phyloP scores from a whole-genome alignment of 2,888 invertebrate genomes.

The Nymphalis c-album region DNA sequence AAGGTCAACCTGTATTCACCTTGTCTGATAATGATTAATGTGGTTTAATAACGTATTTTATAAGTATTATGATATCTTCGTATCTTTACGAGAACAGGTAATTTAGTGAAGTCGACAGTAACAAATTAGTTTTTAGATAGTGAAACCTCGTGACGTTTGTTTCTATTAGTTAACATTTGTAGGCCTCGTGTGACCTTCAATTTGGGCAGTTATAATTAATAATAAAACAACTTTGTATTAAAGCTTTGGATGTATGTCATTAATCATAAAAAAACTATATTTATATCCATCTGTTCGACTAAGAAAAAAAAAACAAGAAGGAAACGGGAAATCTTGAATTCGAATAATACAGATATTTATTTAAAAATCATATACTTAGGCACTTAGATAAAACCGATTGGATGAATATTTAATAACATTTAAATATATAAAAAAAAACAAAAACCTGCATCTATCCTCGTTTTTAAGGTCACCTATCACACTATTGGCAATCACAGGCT shows the following conservation, averaged over 20 bases:
- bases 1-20: conserved; percentile 56
- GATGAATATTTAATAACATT: not conserved
- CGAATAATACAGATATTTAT: too few relatives aligned
- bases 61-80: conserved; percentile 38
- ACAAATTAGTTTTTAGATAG: conserved; percentile 52
- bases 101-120: conserved; percentile 54
- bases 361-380: too few relatives aligned
- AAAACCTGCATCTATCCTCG: not conserved
- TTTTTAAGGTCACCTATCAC: conserved; percentile 1
- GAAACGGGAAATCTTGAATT: too few relatives aligned
- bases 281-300: not conserved
- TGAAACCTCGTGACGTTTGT: conserved; percentile 35
- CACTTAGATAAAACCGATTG: too few relatives aligned
- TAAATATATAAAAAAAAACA: conserved; percentile 1
- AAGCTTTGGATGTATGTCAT: not conserved
- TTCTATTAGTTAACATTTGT: conserved; percentile 28
- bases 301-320: not conserved
- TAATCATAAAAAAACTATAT: not conserved
- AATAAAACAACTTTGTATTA: conserved; percentile 1
- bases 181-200: conserved; percentile 16
- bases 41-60: conserved; percentile 47
- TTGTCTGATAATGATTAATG: conserved; percentile 66
- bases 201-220: conserved; percentile 13
- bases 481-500: conserved; percentile 32
- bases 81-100: conserved; percentile 50